Evolutionary conservation across 2,113 vertebrate genomes (phyloP).

Genomic region (Proteles cristata): DNA sequence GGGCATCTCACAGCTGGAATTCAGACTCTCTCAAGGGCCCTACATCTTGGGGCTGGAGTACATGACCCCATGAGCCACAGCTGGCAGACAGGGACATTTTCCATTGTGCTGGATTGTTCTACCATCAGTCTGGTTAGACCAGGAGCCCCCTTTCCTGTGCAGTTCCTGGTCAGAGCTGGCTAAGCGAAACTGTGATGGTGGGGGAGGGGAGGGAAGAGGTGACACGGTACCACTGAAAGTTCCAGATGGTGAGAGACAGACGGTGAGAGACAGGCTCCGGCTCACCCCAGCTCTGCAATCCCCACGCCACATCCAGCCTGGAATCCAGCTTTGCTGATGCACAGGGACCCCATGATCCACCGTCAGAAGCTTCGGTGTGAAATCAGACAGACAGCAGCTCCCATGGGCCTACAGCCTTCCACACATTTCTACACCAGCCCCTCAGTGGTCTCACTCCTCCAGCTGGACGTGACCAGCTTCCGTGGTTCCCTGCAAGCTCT

Average conservation of each 20-base stretch:
- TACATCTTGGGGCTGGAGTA: not conserved
- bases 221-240: not conserved
- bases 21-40: not conserved
- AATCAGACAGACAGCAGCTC: not conserved
- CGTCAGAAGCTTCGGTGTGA: not conserved
- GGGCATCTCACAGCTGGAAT: not conserved
- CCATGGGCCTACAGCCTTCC: not conserved
- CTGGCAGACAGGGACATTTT: not conserved
- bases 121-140: not conserved
- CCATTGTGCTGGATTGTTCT: not conserved
- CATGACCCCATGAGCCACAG: not conserved
- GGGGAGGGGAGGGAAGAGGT: not conserved
- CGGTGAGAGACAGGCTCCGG: not conserved
- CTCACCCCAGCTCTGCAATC: not conserved
- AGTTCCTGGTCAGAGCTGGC: not conserved
- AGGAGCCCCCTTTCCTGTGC: not conserved
- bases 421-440: not conserved
- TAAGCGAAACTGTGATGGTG: too few species aligned
- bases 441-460: not conserved
- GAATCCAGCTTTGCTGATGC: not conserved
- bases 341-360: not conserved
- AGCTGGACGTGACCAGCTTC: not conserved
- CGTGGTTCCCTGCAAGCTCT: not conserved
- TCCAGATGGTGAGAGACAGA: rapidly evolving
- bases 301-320: not conserved